These are phyloP conservation scores for Rhopalosiphum maidis DNA, from an alignment of 1,140 invertebrate species.

Conservation along the genomic window DNA sequence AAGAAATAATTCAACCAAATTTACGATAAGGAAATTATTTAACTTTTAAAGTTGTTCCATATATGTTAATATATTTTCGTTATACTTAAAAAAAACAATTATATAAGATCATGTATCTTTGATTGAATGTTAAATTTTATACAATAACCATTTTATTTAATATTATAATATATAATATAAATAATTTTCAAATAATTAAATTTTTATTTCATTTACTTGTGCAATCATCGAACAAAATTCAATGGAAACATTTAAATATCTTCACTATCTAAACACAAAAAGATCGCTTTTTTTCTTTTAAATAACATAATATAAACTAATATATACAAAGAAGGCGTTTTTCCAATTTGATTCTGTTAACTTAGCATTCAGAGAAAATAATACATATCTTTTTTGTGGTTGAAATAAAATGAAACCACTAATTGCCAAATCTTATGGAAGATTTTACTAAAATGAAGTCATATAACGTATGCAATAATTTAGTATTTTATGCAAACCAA, in stretches of 20 bases:
- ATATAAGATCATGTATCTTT: not conserved
- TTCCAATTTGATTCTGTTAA: not conserved
- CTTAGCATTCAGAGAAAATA: not conserved
- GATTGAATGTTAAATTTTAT: not conserved
- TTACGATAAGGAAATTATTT: too few species aligned
- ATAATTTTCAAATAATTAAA: not conserved
- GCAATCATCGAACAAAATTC: not conserved
- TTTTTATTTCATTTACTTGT: not conserved
- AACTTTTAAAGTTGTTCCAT: not conserved
- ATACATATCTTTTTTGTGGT: not conserved
- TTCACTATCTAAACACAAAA: not conserved
- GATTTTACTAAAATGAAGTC: not conserved
- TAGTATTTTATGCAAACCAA: slow-evolving; percentile 25
- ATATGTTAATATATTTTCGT: not conserved
- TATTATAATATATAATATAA: not conserved
- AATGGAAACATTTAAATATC: not conserved
- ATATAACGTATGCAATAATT: not conserved
- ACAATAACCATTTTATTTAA: not conserved
- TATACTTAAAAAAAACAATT: not conserved
- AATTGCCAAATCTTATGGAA: not conserved
- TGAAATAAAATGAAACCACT: not conserved
- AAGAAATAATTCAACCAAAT: not conserved
- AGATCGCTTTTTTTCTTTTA: not conserved
- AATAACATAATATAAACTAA: not conserved
- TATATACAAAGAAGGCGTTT: not conserved